phyloP scores from a whole-genome alignment of 1,140 invertebrate genomes.

The Drosophila repleta region DNA sequence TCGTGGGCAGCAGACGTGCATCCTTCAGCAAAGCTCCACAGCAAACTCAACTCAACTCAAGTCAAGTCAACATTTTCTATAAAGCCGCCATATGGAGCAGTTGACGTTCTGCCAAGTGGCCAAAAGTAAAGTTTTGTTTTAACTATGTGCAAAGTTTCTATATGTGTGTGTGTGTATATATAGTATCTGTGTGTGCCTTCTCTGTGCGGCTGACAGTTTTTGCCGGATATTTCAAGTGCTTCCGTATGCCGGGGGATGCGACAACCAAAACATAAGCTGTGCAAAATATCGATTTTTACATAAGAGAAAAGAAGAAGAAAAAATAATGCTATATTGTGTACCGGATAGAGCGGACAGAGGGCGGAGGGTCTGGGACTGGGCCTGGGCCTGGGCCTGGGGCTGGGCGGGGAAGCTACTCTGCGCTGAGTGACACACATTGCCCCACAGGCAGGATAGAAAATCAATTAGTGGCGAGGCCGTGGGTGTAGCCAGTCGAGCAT shows the following conservation, averaged over 20 bases:
- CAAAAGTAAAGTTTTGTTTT: slow-evolving; percentile 66
- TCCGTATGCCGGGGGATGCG: slow-evolving; percentile 44
- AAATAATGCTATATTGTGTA: slow-evolving; percentile 28
- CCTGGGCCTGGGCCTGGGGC: too few species aligned
- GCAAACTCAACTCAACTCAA: slow-evolving; percentile 5
- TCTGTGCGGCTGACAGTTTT: slow-evolving; percentile 28
- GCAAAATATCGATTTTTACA: slow-evolving; percentile 79
- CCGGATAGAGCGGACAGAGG: neutral
- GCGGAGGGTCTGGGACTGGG: neutral
- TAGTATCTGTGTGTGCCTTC: neutral
- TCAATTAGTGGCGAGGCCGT: slow-evolving; percentile 55
- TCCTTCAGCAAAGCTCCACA: slow-evolving; percentile 9
- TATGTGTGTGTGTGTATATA: slow-evolving; percentile 17
- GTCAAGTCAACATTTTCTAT: slow-evolving; percentile 34
- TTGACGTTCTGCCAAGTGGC: slow-evolving; percentile 19
- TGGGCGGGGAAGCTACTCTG: too few species aligned
- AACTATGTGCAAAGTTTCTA: slow-evolving; percentile 24
- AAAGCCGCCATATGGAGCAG: slow-evolving; percentile 66
- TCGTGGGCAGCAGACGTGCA: slow-evolving; percentile 62
- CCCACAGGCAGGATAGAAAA: slow-evolving; percentile 56
- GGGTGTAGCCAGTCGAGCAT: slow-evolving; percentile 33
- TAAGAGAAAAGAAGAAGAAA: slow-evolving; percentile 27
- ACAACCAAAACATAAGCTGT: slow-evolving; percentile 65
- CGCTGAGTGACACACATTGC: slow-evolving; percentile 62
- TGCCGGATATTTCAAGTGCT: slow-evolving; percentile 76